Evolutionary conservation across 2,888 invertebrate species (phyloP).

Genomic region (Tridacna crocea): DNA sequence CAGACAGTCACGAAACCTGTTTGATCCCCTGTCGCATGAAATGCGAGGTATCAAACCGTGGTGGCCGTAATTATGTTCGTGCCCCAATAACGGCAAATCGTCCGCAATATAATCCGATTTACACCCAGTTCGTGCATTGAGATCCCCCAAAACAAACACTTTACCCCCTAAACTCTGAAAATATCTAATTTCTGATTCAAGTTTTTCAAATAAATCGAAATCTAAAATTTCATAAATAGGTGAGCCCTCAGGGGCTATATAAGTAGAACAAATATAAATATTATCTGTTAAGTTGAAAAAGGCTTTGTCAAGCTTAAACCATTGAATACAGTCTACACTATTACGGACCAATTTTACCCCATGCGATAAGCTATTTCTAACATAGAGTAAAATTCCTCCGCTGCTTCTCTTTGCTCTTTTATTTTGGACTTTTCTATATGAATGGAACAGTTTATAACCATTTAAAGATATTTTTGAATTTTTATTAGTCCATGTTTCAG

Average conservation of each 20-base stretch:
- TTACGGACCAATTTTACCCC: neutral
- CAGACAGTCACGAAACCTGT: conserved; percentile 17
- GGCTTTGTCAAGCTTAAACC: conserved; percentile 12
- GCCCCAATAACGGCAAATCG: neutral
- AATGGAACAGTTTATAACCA: conserved; percentile 5
- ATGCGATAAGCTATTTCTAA: neutral
- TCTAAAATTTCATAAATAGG: conserved; percentile 27
- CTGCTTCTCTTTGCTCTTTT: conserved; percentile 3
- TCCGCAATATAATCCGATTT: neutral
- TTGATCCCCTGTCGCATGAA: neutral
- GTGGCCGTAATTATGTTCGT: neutral
- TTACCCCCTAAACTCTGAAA: conserved; percentile 17
- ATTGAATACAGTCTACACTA: neutral
- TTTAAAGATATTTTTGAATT: neutral
- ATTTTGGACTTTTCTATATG: neutral
- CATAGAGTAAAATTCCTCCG: conserved; percentile 7
- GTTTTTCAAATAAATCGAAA: conserved; percentile 33
- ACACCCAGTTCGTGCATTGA: conserved; percentile 20
- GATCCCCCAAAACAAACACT: conserved; percentile 42
- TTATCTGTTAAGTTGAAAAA: neutral
- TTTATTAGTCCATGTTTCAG: conserved; percentile 13
- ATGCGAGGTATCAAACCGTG: neutral
- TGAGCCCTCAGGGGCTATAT: conserved; percentile 20
- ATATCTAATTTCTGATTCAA: conserved; percentile 20
- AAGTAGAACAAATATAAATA: neutral